Conservation (phyloP, 2,797 vertebrate species). For the Lagodon rhomboides region DNA sequence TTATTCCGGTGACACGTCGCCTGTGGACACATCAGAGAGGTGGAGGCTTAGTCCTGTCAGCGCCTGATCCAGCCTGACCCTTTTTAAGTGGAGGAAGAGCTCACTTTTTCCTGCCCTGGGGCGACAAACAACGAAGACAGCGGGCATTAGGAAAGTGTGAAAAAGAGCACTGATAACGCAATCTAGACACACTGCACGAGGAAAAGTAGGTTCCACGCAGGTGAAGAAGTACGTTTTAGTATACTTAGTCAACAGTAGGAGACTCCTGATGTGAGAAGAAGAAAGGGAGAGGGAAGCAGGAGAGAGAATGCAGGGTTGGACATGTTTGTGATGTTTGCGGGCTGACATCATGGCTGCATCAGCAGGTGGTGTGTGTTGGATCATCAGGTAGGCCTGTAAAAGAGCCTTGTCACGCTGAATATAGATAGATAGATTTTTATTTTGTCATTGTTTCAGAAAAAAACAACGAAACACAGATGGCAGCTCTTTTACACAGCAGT, state of each 20-base stretch:
- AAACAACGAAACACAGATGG: too few species aligned
- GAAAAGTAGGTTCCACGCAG: conserved; percentile 1
- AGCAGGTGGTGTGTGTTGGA: conserved; percentile 69
- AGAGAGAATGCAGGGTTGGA: conserved; percentile 66
- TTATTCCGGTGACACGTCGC: conserved; percentile 68
- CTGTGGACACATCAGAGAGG: conserved; percentile 83
- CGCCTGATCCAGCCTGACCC: conserved; percentile 85
- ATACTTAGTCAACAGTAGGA: conserved; percentile 3
- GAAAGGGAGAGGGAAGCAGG: conserved; percentile 30
- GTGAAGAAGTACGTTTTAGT: conserved; percentile 1
- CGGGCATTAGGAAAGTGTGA: conserved; percentile 58
- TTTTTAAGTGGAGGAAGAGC: conserved; percentile 85
- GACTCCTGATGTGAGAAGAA: conserved; percentile 9
- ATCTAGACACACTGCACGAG: conserved; percentile 7
- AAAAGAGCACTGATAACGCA: conserved; percentile 50
- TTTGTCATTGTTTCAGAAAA: too few species aligned
- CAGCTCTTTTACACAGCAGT: conserved; percentile 11
- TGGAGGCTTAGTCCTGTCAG: conserved; percentile 84
- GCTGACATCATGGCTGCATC: conserved; percentile 76
- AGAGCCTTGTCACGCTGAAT: conserved; percentile 50
- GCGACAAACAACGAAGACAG: conserved; percentile 71
- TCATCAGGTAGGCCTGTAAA: conserved; percentile 69
- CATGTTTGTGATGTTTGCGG: conserved; percentile 77
- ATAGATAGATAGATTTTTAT: too few species aligned
- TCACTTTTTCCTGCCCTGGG: conserved; percentile 83